These are phyloP conservation scores for Tetranychus cinnabarinus DNA, from an alignment of 1,140 invertebrate species.

Conservation along the genomic window DNA sequence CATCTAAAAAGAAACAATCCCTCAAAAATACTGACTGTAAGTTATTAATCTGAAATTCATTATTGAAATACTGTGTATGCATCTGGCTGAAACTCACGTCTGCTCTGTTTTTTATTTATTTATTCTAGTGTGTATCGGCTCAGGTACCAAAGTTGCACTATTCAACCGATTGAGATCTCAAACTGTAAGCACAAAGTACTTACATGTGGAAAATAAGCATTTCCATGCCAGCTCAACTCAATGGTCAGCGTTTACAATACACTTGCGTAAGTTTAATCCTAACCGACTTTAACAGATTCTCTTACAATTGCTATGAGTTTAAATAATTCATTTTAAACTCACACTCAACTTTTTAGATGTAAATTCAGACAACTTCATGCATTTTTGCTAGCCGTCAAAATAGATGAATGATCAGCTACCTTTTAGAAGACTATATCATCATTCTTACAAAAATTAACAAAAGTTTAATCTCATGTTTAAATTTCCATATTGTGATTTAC, in stretches of 20 bases:
- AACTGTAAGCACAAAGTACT: constrained; percentile 90
- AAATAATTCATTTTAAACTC: too few relatives aligned
- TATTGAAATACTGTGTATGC: too few relatives aligned
- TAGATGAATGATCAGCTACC: too few relatives aligned
- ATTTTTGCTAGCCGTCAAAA: too few relatives aligned
- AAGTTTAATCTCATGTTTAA: too few relatives aligned
- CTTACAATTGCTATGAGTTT: too few relatives aligned
- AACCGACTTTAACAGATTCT: too few relatives aligned
- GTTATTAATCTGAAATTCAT: constrained; percentile 14
- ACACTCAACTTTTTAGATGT: too few relatives aligned
- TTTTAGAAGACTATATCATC: too few relatives aligned
- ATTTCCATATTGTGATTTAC: too few relatives aligned
- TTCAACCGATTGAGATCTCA: constrained; percentile 95
- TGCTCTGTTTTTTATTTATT: constrained; percentile 7
- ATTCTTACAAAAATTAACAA: too few relatives aligned
- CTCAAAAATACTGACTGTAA: constrained; percentile 88
- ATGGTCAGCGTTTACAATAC: constrained; percentile 98
- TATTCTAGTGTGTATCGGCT: constrained; percentile 71
- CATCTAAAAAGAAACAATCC: constrained; percentile 98
- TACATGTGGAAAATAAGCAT: constrained; percentile 95
- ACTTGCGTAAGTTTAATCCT: constrained; percentile 36
- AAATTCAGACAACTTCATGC: too few relatives aligned
- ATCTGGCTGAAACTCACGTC: not conserved
- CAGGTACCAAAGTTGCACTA: constrained; percentile 95
- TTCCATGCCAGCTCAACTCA: constrained; percentile 98